These are phyloP conservation scores for Hyalella azteca DNA, from an alignment of 2,888 invertebrate species.

Conservation along the genomic window DNA sequence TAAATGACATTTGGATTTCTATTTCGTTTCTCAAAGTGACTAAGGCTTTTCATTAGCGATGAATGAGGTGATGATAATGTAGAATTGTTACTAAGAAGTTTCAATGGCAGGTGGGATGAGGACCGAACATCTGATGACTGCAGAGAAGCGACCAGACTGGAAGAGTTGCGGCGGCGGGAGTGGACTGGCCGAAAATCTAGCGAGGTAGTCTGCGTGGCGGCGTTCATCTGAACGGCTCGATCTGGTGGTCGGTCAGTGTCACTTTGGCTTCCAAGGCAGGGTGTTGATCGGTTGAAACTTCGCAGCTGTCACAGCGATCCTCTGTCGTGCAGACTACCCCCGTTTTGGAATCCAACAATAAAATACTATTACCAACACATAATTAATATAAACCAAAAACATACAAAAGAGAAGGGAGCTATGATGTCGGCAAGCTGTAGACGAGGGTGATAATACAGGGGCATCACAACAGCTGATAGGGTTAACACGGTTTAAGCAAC, in stretches of 20 bases:
- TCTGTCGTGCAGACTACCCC: constrained; percentile 35
- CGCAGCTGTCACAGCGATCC: constrained; percentile 34
- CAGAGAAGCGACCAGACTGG: constrained; percentile 13
- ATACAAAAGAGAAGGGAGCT: not conserved
- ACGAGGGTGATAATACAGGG: too few species aligned
- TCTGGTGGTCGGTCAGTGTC: not conserved
- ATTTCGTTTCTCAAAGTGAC: not conserved
- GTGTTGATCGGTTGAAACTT: not conserved
- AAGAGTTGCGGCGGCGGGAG: constrained; percentile 6
- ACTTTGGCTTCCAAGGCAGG: constrained; percentile 3
- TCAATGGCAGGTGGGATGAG: not conserved
- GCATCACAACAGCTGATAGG: too few species aligned
- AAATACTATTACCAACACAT: constrained; percentile 5
- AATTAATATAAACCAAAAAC: not conserved
- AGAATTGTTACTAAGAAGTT: not conserved
- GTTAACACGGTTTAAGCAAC: too few species aligned
- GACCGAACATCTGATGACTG: constrained; percentile 17
- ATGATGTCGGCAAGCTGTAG: too few species aligned
- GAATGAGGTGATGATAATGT: not conserved
- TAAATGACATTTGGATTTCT: not conserved
- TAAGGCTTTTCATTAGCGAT: not conserved
- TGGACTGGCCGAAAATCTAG: not conserved
- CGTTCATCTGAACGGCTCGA: not conserved
- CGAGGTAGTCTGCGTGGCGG: not conserved
- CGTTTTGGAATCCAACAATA: constrained; percentile 26